Evolutionary conservation across 2,113 vertebrate species (phyloP).

Genomic region (Lamprotornis superbus): DNA sequence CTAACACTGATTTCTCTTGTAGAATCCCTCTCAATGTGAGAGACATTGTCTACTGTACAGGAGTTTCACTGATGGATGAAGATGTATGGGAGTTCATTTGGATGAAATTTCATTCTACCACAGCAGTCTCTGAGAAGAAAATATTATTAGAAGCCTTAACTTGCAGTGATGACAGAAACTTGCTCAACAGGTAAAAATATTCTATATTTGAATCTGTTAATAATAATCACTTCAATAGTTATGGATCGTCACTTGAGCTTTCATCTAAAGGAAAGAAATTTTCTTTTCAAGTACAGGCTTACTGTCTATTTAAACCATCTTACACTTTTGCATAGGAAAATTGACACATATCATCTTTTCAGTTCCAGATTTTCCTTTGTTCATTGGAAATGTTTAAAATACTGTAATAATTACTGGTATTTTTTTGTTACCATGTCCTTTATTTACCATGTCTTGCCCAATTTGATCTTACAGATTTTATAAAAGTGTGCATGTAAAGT

Average conservation of each 20-base stretch:
- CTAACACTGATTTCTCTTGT: slow-evolving; percentile 34
- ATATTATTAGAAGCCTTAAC: slow-evolving; percentile 95
- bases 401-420: background rate
- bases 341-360: background rate
- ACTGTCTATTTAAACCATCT: background rate
- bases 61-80: slow-evolving; percentile 95
- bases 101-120: slow-evolving; percentile 98
- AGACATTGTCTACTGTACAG: slow-evolving; percentile 97
- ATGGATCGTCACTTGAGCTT: background rate
- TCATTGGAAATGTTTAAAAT: background rate
- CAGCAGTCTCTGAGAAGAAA: slow-evolving; percentile 93
- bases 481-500: background rate
- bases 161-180: slow-evolving; percentile 92
- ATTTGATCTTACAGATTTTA: background rate
- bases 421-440: background rate
- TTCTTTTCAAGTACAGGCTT: background rate
- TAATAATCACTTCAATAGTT: background rate
- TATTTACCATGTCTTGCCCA: background rate
- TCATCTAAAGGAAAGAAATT: background rate
- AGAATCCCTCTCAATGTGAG: slow-evolving; percentile 96
- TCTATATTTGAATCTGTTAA: background rate
- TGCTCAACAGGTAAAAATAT: slow-evolving; percentile 84
- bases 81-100: slow-evolving; percentile 99
- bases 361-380: background rate
- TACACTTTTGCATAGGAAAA: background rate